These are phyloP conservation scores for Hippasteria phrygiana DNA, from an alignment of 53 echinoderm and acorn worm genomes.

Conservation along the genomic window DNA sequence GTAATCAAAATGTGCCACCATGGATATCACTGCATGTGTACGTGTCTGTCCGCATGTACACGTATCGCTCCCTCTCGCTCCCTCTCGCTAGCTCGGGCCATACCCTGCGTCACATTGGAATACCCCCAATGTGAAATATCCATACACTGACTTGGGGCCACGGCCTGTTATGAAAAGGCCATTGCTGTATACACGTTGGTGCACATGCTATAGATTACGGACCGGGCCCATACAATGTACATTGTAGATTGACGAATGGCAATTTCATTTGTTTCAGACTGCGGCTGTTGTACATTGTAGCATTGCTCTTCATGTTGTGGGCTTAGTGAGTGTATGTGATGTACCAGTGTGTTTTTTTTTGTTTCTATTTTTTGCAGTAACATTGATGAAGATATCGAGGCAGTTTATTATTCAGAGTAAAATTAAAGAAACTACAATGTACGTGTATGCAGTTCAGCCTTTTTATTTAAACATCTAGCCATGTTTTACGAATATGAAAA, in stretches of 20 bases:
- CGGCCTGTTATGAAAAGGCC: constrained; percentile 40
- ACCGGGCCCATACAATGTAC: not conserved
- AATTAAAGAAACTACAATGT: too few relatives aligned
- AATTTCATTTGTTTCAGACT: constrained; percentile 48
- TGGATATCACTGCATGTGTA: not conserved
- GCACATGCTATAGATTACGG: constrained; percentile 38
- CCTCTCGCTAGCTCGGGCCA: too few relatives aligned
- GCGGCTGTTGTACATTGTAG: too few relatives aligned
- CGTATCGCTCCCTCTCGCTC: not conserved
- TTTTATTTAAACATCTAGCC: too few relatives aligned
- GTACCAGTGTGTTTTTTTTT: not conserved
- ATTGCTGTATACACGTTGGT: constrained; percentile 34
- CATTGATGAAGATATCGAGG: not conserved
- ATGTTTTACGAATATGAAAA: too few relatives aligned
- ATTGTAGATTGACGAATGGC: constrained; percentile 16
- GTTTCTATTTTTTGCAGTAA: not conserved
- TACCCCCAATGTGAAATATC: constrained; percentile 23
- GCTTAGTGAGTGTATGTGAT: too few relatives aligned
- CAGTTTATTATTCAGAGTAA: not conserved
- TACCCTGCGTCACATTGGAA: not conserved
- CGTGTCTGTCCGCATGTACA: not conserved
- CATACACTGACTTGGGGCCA: not conserved
- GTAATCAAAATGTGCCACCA: constrained; percentile 19
- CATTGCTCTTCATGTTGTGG: too few relatives aligned
- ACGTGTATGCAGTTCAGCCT: too few relatives aligned